Conservation (phyloP, 2,797 vertebrate genomes). For the Anableps anableps region DNA sequence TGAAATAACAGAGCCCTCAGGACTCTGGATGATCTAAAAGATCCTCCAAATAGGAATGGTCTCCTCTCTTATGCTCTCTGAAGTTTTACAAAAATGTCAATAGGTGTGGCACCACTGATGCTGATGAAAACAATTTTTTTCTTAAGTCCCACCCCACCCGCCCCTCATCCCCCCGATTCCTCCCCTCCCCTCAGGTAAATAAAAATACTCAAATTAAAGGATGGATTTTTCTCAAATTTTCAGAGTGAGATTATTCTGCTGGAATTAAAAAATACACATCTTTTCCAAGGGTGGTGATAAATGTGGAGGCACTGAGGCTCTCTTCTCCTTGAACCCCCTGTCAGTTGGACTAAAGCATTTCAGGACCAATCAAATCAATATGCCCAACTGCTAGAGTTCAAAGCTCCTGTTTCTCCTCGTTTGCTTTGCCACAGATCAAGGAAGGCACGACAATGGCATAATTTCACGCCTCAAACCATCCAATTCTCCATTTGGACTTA, state of each 20-base stretch:
- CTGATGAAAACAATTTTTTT: not conserved
- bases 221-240: not conserved
- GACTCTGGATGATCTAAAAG: not conserved
- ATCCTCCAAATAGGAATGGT: not conserved
- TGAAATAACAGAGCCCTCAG: not conserved
- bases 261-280: not conserved
- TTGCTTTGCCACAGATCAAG: constrained; percentile 64
- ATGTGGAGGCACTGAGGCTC: not conserved
- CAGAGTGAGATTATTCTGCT: not conserved
- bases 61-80: not conserved
- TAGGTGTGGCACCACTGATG: not conserved
- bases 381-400: constrained; percentile 64
- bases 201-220: not conserved
- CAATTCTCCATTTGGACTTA: constrained; percentile 58
- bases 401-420: constrained; percentile 52
- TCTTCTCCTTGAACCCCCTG: not conserved
- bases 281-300: not conserved
- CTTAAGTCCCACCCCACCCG: too few relatives aligned
- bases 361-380: constrained; percentile 52
- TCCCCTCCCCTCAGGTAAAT: not conserved
- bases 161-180: too few relatives aligned
- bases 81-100: not conserved
- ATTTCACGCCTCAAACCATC: constrained; percentile 59
- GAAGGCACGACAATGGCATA: constrained; percentile 58
- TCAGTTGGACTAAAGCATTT: constrained; percentile 32